Conservation (phyloP, 1,140 invertebrate genomes). For the Dysdera silvatica region DNA sequence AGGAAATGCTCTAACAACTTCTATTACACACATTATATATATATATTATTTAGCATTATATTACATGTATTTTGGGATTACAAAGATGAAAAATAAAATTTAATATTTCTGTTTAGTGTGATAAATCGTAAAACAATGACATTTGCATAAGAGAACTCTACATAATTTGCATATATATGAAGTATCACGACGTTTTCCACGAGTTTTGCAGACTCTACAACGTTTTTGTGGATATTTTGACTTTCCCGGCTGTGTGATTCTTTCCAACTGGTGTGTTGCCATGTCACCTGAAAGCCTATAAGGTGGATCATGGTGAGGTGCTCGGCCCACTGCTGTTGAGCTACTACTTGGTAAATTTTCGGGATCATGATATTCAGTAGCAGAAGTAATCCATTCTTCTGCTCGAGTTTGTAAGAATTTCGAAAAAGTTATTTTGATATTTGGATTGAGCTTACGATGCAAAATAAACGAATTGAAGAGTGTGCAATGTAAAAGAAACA, state of each 20-base stretch:
- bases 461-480: no score
- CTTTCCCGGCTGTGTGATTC: not conserved
- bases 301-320: not conserved
- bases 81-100: not conserved
- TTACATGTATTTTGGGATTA: not conserved
- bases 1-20: no score
- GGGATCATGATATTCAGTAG: not conserved
- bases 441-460: no score
- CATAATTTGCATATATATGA: not conserved
- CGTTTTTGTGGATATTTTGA: not conserved
- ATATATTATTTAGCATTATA: not conserved
- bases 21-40: no score
- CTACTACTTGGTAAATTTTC: not conserved
- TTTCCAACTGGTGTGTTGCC: not conserved
- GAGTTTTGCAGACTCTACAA: not conserved
- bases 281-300: not conserved
- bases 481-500: no score
- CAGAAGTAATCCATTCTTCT: not conserved
- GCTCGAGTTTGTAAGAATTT: not conserved
- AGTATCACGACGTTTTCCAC: not conserved
- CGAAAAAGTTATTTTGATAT: no score
- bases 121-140: not conserved
- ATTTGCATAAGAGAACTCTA: not conserved
- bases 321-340: not conserved
- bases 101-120: not conserved